Evolutionary conservation across 2,797 vertebrate species (phyloP).

Genomic region (Luscinia megarhynchos): DNA sequence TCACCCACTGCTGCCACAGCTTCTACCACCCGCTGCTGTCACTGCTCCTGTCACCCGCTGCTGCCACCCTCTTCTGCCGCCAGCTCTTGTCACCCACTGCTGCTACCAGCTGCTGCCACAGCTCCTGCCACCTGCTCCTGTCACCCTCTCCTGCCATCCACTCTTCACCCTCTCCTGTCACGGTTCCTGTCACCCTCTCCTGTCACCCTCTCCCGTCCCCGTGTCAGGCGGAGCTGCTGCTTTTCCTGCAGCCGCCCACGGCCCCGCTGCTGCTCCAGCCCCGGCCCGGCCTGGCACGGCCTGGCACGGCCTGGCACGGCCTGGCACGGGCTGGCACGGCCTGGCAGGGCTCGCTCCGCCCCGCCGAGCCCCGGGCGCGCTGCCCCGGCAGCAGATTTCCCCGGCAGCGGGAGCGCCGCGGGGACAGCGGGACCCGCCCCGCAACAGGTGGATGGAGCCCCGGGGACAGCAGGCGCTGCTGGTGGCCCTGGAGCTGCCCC

Average conservation of each 20-base stretch:
- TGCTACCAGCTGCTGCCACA: not conserved
- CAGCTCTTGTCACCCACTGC: not conserved
- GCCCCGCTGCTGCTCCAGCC: not conserved
- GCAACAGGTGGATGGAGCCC: not conserved
- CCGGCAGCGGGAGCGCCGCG: not conserved
- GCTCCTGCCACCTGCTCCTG: not conserved
- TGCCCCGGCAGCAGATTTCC: not conserved
- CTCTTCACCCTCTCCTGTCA: not conserved
- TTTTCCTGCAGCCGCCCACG: not conserved
- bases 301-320: not conserved
- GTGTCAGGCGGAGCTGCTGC: not conserved
- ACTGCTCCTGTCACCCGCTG: not conserved
- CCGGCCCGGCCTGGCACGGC: not conserved
- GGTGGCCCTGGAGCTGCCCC: fast-evolving
- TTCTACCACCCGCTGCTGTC: too few relatives aligned
- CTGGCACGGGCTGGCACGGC: not conserved
- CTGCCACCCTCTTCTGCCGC: not conserved
- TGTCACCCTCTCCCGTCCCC: not conserved
- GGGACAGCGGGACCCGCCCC: not conserved
- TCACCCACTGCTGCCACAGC: too few relatives aligned
- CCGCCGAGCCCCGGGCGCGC: not conserved
- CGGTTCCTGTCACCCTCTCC: not conserved
- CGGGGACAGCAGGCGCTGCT: fast-evolving
- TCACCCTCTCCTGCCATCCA: too few relatives aligned
- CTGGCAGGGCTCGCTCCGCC: not conserved